A percentile compares a stretch with the other conserved stretches of the same genome.
Conservation (phyloP, 2,797 vertebrate species). For the Chromobotia macracanthus region DNA sequence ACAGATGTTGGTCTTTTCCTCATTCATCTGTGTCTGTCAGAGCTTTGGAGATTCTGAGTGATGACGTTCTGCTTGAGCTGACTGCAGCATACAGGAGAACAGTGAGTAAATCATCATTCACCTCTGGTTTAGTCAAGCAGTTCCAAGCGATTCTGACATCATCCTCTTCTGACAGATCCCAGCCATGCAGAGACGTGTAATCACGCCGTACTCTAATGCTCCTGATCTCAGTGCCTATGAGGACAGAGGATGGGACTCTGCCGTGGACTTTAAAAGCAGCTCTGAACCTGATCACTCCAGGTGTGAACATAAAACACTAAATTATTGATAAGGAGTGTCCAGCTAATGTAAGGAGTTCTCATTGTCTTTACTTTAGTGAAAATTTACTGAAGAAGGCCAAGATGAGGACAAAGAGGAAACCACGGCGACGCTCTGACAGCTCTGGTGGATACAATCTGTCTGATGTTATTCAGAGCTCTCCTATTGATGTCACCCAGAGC, state of each 20-base stretch:
- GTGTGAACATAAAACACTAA: conserved; percentile 67
- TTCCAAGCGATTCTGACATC: not conserved
- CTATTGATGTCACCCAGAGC: conserved; percentile 87
- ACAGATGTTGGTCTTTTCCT: not conserved
- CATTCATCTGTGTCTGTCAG: conserved; percentile 68
- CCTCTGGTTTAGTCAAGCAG: not conserved
- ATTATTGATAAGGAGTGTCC: not conserved
- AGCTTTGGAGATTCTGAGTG: conserved; percentile 91
- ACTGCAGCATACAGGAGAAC: conserved; percentile 88
- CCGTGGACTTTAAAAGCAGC: conserved; percentile 79
- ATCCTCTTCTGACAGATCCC: conserved; percentile 82
- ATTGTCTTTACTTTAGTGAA: conserved; percentile 76
- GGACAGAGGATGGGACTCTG: conserved; percentile 80
- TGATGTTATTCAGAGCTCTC: conserved; percentile 84
- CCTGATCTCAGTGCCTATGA: conserved; percentile 90
- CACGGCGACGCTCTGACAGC: conserved; percentile 89
- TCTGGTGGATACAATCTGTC: conserved; percentile 95
- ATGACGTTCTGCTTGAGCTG: conserved; percentile 89
- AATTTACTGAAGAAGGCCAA: conserved; percentile 88
- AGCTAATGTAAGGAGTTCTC: not conserved
- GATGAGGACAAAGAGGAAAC: conserved; percentile 92
- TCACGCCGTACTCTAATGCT: conserved; percentile 89
- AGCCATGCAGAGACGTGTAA: conserved; percentile 91
- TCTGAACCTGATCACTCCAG: conserved; percentile 80
- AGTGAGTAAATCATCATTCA: conserved; percentile 75